Conservation (phyloP, 2,888 invertebrate genomes). For the Hirtodrosophila trivittata region DNA sequence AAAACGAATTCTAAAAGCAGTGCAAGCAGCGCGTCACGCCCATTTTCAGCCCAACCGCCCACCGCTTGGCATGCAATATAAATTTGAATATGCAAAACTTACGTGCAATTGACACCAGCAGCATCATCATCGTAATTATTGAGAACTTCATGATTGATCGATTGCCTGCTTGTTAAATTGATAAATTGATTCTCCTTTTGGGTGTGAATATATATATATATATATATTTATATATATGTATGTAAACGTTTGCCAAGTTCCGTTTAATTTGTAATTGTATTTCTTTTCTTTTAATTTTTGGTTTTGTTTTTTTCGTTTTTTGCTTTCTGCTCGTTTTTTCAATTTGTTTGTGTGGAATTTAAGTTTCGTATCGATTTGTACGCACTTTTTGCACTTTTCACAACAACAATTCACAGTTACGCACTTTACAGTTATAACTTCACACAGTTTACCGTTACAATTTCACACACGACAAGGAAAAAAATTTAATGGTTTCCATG, state of each 20-base stretch:
- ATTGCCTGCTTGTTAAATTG: constrained; percentile 15
- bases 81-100: constrained; percentile 45
- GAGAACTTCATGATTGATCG: constrained; percentile 58
- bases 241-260: background rate
- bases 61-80: no score
- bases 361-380: background rate
- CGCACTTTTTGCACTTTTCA: constrained; percentile 14
- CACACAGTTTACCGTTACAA: constrained; percentile 24
- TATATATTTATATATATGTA: background rate
- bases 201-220: background rate
- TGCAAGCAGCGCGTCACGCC: background rate
- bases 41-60: background rate
- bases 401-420: constrained; percentile 14
- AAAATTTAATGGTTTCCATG: background rate
- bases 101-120: constrained; percentile 69
- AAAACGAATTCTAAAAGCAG: background rate
- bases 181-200: constrained; percentile 4
- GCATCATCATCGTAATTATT: constrained; percentile 46
- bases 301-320: constrained; percentile 5
- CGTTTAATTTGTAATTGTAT: background rate
- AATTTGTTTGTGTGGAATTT: background rate
- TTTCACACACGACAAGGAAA: constrained; percentile 24
- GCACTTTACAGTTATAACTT: constrained; percentile 18
- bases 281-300: constrained; percentile 2
- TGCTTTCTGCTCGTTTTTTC: background rate